phyloP scores from a whole-genome alignment of 2,797 vertebrate species.

The Pachyuromys duprasi region DNA sequence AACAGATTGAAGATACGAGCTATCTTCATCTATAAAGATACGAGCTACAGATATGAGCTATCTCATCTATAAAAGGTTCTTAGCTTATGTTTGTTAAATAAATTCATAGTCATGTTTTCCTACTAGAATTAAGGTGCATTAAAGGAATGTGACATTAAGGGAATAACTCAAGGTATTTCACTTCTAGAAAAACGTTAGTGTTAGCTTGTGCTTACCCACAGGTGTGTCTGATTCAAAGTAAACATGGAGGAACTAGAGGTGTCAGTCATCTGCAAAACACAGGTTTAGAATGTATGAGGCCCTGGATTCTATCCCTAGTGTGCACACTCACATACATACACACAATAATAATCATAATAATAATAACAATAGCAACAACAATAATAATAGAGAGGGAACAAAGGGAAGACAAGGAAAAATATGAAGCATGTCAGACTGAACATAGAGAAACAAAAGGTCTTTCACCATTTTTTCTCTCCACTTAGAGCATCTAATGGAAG shows the following conservation, averaged over 20 bases:
- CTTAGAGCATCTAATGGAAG: background rate
- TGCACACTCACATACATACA: background rate
- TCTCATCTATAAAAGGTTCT: background rate
- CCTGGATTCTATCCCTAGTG: background rate
- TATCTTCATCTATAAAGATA: too few species aligned
- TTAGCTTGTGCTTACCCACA: background rate
- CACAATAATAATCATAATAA: background rate
- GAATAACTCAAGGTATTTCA: background rate
- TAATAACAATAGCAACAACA: too few species aligned
- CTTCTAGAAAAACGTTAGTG: background rate
- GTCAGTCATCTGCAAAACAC: background rate
- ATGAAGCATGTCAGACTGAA: background rate
- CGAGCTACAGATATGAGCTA: too few species aligned
- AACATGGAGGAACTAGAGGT: background rate
- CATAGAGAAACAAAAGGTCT: background rate
- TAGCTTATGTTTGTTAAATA: background rate
- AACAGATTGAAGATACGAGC: background rate
- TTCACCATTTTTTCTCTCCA: background rate
- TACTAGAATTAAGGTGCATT: background rate
- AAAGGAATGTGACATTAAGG: background rate
- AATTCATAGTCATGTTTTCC: background rate
- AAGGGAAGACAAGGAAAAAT: fast-evolving
- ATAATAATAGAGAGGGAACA: background rate
- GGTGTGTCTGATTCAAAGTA: background rate
- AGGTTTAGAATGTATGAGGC: background rate